Conservation (phyloP, 2,888 invertebrate genomes). For the Pasiphila rectangulata region DNA sequence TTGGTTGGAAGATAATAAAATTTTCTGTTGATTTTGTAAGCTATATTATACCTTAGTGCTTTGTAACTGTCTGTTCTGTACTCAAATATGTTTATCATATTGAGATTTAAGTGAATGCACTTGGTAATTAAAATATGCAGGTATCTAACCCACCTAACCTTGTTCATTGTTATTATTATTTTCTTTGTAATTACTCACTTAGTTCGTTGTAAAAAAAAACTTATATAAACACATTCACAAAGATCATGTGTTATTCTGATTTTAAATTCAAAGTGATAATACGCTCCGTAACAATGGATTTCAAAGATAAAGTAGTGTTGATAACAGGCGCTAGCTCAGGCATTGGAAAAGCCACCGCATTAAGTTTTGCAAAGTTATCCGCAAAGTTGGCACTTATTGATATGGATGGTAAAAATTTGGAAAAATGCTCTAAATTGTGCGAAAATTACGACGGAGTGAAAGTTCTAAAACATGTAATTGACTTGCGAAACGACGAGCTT, state of each 20-base stretch:
- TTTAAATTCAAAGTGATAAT: no score
- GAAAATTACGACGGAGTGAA: constrained; percentile 38
- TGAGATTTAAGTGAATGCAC: not conserved
- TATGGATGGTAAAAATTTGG: constrained; percentile 37
- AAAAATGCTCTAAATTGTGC: constrained; percentile 38
- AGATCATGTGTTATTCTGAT: no score
- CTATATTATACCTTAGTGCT: not conserved
- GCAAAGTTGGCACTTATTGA: constrained; percentile 48
- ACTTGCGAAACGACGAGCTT: constrained; percentile 41
- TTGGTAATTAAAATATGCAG: not conserved
- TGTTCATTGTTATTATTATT: not conserved
- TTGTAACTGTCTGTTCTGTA: not conserved
- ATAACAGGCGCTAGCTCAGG: constrained; percentile 50
- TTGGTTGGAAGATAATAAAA: no score
- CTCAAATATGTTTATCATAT: not conserved
- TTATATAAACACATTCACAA: no score
- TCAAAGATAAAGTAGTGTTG: constrained; percentile 45
- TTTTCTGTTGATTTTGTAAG: not conserved
- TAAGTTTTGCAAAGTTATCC: constrained; percentile 45
- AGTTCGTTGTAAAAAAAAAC: no score
- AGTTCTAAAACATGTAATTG: constrained; percentile 40
- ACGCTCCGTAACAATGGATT: constrained; percentile 37
- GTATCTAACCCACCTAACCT: not conserved
- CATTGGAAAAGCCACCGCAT: constrained; percentile 47
- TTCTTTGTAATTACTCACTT: not conserved